Evolutionary conservation across 2,113 vertebrate species (phyloP).

Genomic region (Gnathonemus longibarbis): DNA sequence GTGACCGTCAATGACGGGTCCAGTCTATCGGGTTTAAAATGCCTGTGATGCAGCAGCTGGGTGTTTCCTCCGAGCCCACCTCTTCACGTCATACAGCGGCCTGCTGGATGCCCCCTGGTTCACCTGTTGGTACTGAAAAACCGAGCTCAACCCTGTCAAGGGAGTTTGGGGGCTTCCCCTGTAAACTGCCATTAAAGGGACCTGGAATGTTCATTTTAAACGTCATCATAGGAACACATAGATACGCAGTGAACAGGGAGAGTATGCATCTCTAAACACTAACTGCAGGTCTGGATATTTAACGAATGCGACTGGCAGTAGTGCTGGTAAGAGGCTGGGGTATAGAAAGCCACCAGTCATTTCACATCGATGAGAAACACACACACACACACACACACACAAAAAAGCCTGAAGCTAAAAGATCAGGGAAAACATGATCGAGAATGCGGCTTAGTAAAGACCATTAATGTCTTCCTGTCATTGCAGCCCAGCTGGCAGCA

Average conservation of each 20-base stretch:
- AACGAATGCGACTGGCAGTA: not conserved
- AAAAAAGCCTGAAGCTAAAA: not conserved
- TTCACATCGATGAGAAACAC: conserved; percentile 26
- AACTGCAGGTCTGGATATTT: not conserved
- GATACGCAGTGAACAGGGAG: not conserved
- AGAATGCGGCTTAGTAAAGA: not conserved
- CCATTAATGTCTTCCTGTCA: not conserved
- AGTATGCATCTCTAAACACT: not conserved
- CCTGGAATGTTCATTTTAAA: conserved; percentile 1
- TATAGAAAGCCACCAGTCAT: not conserved
- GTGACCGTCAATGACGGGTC: conserved; percentile 33
- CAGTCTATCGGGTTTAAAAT: not conserved
- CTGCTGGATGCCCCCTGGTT: no score
- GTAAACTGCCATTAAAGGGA: not conserved
- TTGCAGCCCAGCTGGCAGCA: not conserved
- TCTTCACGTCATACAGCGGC: not conserved
- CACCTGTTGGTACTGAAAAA: not conserved
- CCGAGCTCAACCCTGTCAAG: not conserved
- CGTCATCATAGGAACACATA: not conserved
- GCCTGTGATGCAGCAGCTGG: not conserved
- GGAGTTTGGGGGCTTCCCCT: not conserved
- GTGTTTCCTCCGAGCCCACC: not conserved
- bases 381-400: no score
- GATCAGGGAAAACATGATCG: not conserved
- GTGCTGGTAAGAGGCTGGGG: not conserved